Evolutionary conservation across 2,888 invertebrate genomes (phyloP).

Genomic region (Xanthia icteritia): DNA sequence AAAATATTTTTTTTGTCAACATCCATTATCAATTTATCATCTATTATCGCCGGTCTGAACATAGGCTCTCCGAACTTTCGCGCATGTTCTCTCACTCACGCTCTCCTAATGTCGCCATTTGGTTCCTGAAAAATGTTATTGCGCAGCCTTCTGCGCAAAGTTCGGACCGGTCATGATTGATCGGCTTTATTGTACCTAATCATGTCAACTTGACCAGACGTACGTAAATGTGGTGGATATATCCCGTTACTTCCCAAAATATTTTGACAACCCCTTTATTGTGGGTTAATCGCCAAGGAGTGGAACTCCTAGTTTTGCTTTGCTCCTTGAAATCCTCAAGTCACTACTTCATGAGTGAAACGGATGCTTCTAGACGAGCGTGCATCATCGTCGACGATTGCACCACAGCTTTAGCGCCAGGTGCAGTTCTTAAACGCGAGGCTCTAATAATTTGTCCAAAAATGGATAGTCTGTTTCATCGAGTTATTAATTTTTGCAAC

Average conservation of each 20-base stretch:
- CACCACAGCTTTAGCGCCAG: not conserved
- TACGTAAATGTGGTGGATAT: not conserved
- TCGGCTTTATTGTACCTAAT: not conserved
- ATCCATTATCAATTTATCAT: no score
- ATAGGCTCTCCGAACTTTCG: no score
- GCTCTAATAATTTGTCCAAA: not conserved
- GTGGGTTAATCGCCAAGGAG: not conserved
- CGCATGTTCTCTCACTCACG: no score
- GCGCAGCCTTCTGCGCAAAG: not conserved
- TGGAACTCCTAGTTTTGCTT: not conserved
- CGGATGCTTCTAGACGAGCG: not conserved
- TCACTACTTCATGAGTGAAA: not conserved
- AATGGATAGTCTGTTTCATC: not conserved
- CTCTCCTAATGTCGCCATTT: no score
- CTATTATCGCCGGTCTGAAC: not conserved
- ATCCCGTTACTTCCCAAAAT: not conserved
- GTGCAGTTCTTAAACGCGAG: not conserved
- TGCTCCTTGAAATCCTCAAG: not conserved
- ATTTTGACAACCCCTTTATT: not conserved
- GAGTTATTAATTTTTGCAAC: not conserved
- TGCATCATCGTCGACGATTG: not conserved
- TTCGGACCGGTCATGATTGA: not conserved
- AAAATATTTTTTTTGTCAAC: no score
- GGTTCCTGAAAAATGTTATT: no score
- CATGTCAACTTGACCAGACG: not conserved